Conservation (phyloP, 2,797 vertebrate species). For the Graptemys geographica region DNA sequence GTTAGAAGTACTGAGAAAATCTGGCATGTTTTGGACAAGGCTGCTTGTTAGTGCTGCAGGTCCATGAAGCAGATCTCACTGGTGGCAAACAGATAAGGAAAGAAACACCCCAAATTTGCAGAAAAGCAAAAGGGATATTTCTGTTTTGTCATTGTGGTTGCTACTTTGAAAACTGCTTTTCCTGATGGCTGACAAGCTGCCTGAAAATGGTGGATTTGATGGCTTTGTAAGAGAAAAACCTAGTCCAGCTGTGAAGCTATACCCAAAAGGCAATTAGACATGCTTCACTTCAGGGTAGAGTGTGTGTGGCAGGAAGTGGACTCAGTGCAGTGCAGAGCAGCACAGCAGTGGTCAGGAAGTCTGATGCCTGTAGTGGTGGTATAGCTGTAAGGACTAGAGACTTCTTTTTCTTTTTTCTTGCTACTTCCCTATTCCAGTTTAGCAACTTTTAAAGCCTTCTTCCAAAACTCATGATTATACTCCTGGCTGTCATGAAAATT, state of each 20-base stretch:
- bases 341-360: neutral
- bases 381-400: neutral
- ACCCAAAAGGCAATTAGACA: neutral
- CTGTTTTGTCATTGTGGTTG: neutral
- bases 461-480: neutral
- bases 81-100: neutral
- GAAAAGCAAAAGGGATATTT: neutral
- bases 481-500: neutral
- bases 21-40: neutral
- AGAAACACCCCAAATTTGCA: neutral
- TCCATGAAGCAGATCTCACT: neutral
- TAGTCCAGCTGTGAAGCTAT: neutral
- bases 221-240: neutral
- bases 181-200: neutral
- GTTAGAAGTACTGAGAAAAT: neutral
- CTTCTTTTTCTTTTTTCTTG: neutral
- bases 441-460: neutral
- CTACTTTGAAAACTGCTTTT: neutral
- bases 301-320: neutral
- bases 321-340: neutral
- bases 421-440: neutral
- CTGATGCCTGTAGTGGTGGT: neutral
- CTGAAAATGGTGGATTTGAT: neutral
- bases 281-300: neutral
- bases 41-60: neutral